These are phyloP conservation scores for Germaria angustata DNA, from an alignment of 2,888 invertebrate genomes.

Conservation along the genomic window DNA sequence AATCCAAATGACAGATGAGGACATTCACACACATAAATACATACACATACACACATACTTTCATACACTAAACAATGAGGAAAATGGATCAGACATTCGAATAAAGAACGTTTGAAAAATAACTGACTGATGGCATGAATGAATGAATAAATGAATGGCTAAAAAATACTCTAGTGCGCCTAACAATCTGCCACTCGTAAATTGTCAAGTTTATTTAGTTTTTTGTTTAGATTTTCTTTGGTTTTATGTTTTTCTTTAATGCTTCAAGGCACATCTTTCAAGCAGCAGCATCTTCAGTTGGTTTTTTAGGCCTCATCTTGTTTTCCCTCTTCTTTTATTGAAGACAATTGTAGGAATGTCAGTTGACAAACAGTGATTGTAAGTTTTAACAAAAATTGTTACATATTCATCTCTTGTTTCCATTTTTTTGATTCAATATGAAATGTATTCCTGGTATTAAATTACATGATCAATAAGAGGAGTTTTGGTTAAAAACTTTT, in stretches of 20 bases:
- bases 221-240: not conserved
- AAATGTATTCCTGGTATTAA: no score
- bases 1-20: slow-evolving; percentile 28
- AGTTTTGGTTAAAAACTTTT: no score
- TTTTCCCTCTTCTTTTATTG: not conserved
- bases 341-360: slow-evolving; percentile 26
- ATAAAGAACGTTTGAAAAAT: slow-evolving; percentile 7
- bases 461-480: no score
- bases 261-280: slow-evolving; percentile 30
- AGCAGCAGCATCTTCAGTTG: not conserved
- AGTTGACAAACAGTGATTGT: slow-evolving; percentile 33
- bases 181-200: slow-evolving; percentile 52
- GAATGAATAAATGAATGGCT: slow-evolving; percentile 20
- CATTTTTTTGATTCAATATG: no score
- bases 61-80: not conserved
- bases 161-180: slow-evolving; percentile 21
- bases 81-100: slow-evolving; percentile 11
- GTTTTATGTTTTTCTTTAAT: not conserved
- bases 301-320: not conserved
- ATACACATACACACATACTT: not conserved
- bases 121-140: slow-evolving; percentile 5
- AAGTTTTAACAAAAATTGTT: slow-evolving; percentile 3
- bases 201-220: slow-evolving; percentile 34
- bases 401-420: not conserved
- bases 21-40: not conserved